Percentiles rank a stretch among this genome's conserved stretches.
Conservation (phyloP, 2,888 invertebrate genomes). For the Campopleginae sp. region DNA sequence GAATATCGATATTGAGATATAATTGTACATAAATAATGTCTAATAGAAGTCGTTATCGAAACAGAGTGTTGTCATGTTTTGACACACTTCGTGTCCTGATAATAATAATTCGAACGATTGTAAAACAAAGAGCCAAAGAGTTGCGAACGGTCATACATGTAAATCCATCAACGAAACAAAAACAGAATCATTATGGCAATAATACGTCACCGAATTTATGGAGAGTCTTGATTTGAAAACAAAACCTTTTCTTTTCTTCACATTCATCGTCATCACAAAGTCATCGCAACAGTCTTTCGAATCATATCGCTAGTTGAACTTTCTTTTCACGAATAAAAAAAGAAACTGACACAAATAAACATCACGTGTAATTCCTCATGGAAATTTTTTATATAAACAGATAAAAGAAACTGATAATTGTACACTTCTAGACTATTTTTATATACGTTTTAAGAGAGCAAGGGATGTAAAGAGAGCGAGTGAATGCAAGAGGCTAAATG, state of each 20-base stretch:
- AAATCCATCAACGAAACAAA: constrained; percentile 27
- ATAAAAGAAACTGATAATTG: constrained; percentile 74
- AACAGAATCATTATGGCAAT: constrained; percentile 38
- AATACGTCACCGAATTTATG: constrained; percentile 38
- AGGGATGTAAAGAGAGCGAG: constrained; percentile 52
- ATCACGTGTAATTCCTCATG: constrained; percentile 46
- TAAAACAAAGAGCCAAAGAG: constrained; percentile 55
- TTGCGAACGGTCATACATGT: constrained; percentile 28
- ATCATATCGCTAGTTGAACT: constrained; percentile 29
- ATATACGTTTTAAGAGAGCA: constrained; percentile 77
- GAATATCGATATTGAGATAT: constrained; percentile 41
- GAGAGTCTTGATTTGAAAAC: constrained; percentile 10
- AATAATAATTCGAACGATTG: constrained; percentile 41
- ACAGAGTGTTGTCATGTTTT: constrained; percentile 37
- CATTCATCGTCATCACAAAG: neutral
- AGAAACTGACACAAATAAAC: constrained; percentile 10
- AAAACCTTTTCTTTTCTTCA: constrained; percentile 12
- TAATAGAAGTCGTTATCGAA: constrained; percentile 42
- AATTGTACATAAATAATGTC: constrained; percentile 63
- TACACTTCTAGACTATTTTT: constrained; percentile 80
- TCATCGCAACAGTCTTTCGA: constrained; percentile 30
- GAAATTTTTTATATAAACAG: constrained; percentile 46
- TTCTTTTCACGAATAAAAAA: constrained; percentile 14
- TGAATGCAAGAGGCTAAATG: neutral
- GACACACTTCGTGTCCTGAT: constrained; percentile 38